phyloP scores from a whole-genome alignment of 1,140 invertebrate genomes.

The Hyphantria cunea region DNA sequence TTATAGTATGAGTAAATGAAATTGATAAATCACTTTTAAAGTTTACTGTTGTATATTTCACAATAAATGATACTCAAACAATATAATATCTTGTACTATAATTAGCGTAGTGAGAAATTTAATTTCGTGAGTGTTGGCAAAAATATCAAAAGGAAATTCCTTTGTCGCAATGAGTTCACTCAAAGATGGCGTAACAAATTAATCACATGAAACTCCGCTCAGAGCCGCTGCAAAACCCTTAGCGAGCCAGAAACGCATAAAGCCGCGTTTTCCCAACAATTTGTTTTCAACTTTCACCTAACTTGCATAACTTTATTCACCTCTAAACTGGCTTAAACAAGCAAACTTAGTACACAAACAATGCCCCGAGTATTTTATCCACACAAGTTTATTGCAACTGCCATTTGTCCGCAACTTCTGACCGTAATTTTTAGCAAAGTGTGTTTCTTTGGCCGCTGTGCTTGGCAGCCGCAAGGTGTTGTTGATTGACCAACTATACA shows the following conservation, averaged over 20 bases:
- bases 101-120: no score
- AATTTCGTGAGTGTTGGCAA: background rate
- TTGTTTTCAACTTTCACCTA: constrained; percentile 25
- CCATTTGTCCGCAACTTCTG: constrained; percentile 25
- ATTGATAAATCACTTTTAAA: no score
- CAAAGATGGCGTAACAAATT: background rate
- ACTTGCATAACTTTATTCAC: constrained; percentile 27
- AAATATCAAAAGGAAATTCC: background rate
- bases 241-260: constrained; percentile 21
- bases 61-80: no score
- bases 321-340: constrained; percentile 30
- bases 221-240: constrained; percentile 6
- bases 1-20: no score
- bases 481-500: constrained; percentile 6
- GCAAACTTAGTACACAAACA: constrained; percentile 21
- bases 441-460: constrained; percentile 17
- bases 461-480: constrained; percentile 5
- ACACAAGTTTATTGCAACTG: constrained; percentile 21
- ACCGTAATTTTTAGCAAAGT: constrained; percentile 24
- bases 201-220: background rate
- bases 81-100: no score
- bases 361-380: constrained; percentile 20
- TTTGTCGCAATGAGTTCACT: background rate
- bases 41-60: no score
- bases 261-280: constrained; percentile 10